A percentile compares a stretch with the other conserved stretches of the same genome.
Conservation (phyloP, 2,797 vertebrate genomes). For the Hydrophis major region DNA sequence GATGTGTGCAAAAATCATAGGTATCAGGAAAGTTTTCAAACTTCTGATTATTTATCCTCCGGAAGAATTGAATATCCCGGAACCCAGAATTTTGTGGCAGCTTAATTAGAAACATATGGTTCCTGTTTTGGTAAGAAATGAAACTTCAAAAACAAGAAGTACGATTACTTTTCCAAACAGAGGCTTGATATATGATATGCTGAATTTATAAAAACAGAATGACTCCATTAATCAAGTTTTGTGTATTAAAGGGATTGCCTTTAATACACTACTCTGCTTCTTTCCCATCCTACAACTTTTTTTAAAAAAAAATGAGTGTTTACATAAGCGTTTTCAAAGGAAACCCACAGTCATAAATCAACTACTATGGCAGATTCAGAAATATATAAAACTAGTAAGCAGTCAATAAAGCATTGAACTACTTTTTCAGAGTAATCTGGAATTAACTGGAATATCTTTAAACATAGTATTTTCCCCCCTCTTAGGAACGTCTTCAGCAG, state of each 20-base stretch:
- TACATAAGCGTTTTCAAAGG: constrained; percentile 27
- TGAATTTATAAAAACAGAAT: constrained; percentile 23
- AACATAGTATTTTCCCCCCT: constrained; percentile 15
- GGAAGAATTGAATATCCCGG: constrained; percentile 55
- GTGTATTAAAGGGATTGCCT: background rate
- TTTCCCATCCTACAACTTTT: background rate
- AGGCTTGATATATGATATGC: constrained; percentile 18
- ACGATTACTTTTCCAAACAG: constrained; percentile 42
- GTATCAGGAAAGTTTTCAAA: constrained; percentile 49
- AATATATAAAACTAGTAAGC: background rate
- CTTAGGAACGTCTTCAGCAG: constrained; percentile 54
- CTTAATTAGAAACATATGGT: constrained; percentile 54
- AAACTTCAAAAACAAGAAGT: constrained; percentile 43
- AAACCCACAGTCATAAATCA: background rate
- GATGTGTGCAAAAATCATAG: constrained; percentile 37
- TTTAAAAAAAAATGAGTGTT: background rate
- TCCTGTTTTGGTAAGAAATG: constrained; percentile 45
- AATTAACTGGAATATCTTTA: background rate
- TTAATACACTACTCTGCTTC: background rate
- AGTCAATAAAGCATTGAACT: background rate
- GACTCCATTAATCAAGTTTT: constrained; percentile 5
- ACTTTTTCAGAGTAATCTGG: background rate
- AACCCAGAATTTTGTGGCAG: background rate
- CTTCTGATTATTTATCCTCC: constrained; percentile 49
- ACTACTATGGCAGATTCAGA: background rate